phyloP scores from a whole-genome alignment of 2,888 invertebrate species.

The Dorcus hopei region DNA sequence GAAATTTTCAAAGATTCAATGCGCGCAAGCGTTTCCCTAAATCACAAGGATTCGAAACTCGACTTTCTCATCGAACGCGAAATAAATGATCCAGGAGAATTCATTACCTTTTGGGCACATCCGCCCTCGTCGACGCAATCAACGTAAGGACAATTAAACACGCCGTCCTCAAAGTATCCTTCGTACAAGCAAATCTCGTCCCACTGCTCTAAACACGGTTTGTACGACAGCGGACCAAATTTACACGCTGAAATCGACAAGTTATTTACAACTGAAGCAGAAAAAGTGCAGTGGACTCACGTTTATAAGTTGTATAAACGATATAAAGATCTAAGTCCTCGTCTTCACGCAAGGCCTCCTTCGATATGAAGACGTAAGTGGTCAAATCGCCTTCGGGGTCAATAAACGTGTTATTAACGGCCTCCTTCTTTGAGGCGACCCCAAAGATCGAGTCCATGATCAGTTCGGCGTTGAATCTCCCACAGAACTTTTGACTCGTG shows the following conservation, averaged over 20 bases:
- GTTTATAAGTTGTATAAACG: conserved; percentile 50
- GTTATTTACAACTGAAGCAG: not conserved
- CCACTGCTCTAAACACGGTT: conserved; percentile 27
- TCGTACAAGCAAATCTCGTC: conserved; percentile 46
- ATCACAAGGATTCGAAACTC: too few species aligned
- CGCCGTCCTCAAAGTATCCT: conserved; percentile 48
- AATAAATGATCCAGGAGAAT: too few species aligned
- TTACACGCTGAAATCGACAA: not conserved
- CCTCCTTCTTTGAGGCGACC: not conserved
- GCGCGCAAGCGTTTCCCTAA: too few species aligned
- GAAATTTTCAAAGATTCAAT: not conserved
- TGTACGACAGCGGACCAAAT: conserved; percentile 20
- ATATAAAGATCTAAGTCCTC: conserved; percentile 46
- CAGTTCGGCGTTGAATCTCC: conserved; percentile 37
- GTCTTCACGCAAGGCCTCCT: conserved; percentile 33
- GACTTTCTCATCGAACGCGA: too few species aligned
- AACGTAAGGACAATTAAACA: conserved; percentile 49
- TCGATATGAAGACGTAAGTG: conserved; percentile 48
- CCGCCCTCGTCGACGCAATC: conserved; percentile 50
- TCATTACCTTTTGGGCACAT: conserved; percentile 33
- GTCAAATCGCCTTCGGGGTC: conserved; percentile 41
- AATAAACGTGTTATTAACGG: conserved; percentile 5
- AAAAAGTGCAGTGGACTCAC: conserved; percentile 33
- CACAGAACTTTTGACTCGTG: conserved; percentile 41
- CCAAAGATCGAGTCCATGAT: conserved; percentile 24